A percentile compares a stretch with the other conserved stretches of the same genome.
Conservation (phyloP, 2,888 invertebrate genomes). For the Macaria liturata region DNA sequence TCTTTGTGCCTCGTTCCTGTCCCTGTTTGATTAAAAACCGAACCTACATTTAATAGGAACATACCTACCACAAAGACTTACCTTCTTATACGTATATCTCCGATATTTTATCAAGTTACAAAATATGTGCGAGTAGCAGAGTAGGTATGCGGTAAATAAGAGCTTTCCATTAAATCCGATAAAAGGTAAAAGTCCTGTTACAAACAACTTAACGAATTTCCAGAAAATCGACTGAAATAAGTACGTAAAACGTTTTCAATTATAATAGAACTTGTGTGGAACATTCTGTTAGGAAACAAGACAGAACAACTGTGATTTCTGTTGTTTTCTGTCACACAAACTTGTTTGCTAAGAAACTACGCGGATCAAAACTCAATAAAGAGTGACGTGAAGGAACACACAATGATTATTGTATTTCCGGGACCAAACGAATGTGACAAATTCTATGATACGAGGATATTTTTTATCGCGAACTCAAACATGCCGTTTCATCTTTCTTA, state of each 20-base stretch:
- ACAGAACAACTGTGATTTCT: conserved; percentile 7
- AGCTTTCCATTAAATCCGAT: not conserved
- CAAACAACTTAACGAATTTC: not conserved
- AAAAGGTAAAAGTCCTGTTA: not conserved
- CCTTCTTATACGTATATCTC: no score
- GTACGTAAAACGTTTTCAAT: not conserved
- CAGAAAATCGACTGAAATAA: not conserved
- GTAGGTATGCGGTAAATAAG: no score
- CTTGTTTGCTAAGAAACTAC: conserved; percentile 10
- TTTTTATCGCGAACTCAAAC: conserved; percentile 2
- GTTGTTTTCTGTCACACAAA: conserved; percentile 10
- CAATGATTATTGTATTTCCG: conserved; percentile 10
- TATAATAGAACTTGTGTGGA: conserved; percentile 3
- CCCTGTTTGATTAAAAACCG: no score
- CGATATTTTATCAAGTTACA: no score
- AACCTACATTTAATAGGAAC: no score
- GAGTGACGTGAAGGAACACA: conserved; percentile 7
- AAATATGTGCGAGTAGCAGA: no score
- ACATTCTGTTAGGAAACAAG: conserved; percentile 1
- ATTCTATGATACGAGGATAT: not conserved
- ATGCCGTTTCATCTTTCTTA: not conserved
- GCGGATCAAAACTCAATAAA: conserved; percentile 14
- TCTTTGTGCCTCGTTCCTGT: no score
- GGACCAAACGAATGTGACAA: conserved; percentile 8
- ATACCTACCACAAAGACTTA: no score